Base-by-base conservation (phyloP, 2,888 invertebrate genomes). In the Atethmia centrago region DNA sequence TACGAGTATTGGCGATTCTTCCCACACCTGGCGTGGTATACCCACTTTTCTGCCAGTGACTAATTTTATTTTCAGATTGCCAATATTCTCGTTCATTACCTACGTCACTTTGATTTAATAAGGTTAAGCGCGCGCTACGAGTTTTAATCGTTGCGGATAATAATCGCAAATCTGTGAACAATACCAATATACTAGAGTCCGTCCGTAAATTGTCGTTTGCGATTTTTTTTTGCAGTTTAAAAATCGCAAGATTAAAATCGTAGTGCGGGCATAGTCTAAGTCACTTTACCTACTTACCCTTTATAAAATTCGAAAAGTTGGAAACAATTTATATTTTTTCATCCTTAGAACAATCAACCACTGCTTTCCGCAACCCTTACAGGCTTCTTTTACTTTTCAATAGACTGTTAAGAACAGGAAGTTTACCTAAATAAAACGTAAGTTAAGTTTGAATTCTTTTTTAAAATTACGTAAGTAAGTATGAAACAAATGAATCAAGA, bases 351-450 rank as follows among this genome's bases (percentile, higher is more conserved):
- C 31, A 21, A 36, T 19, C 56, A n/a, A 56, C 56, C 42, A 28
- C 7, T 42, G 28, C 12, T 45, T 69, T 66, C 10, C 53, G 45
- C 51, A 67, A 58, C 53, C 53, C 19, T 63, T 67, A 75, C 19
- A 47, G 45, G 40, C 64, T 65, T n/a, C 66, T 66, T 65, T 75
- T 55, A 53, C n/a, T 51, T 82, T 63, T 66, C 66, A 59, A 63
- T 56, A 19, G 31, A 42, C 3, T 31, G 49, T 64, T 25, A n/a
- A 55, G 56, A 62, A 65, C 40, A n/a, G 45, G 10, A 68, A 62
- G 74, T 40, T 47, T 31, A 12, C 2, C 0, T 1, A 58, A 45
- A 45, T 12, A 73, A 81, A 68, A 68, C 12, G 36, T 31, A n/a
- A 40, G 51, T 56, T 69, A 66, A 61, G 8, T 70, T 40, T 19